Evolutionary conservation across 2,113 vertebrate genomes (phyloP), one percentile per base, ranked within the genome.

Genomic region (Gopherus flavomarginatus): DNA sequence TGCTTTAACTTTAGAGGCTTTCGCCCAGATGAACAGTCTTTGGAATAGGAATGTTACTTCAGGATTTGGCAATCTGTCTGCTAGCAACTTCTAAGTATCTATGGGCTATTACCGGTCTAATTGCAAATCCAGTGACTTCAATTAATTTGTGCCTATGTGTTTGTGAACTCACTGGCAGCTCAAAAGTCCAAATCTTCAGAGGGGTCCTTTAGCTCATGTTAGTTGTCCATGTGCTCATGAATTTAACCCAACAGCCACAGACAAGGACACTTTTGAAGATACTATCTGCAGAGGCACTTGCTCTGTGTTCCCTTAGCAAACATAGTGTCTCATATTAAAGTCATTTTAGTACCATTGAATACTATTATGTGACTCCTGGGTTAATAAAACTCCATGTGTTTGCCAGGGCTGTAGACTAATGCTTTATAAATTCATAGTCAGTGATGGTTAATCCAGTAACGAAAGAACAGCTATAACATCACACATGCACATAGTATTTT

Each of bases 261-360:
- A 14, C 85, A 86, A 85, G 92, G 50, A 5, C 81, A 90, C 94
- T 59, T 65, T 86, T 83, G 91, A 90, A 96, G 29, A 84, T 11
- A 38, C 35, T 17, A 72, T 38, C 65, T 38, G 35, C 22, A 72
- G 35, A 21, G 17, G 17, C 27, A 87, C 72, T 57, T 85, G 95
- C 96, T 96, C 12, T 78, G 12, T 91, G 38, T 38, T 92, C 10
- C 75, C 31, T 83, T 85, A 72, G 8, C 35, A 38, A 38, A 72
- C 21, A 19, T 35, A 69, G 35, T 38, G 65, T 9, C 65, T 72
- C n/a, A 21, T 38, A 22, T 69, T 69, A 69, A n/a, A n/a, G 35
- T 38, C n/a, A 5, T 72, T 72, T n/a, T 22, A 38, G 65, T 92
- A 88, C 19, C 0, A 0, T 82, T n/a, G 95, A 95, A 96, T 44